These are phyloP conservation scores for Trematomus loennbergii DNA, from an alignment of 2,113 vertebrate species.

Conservation along the genomic window DNA sequence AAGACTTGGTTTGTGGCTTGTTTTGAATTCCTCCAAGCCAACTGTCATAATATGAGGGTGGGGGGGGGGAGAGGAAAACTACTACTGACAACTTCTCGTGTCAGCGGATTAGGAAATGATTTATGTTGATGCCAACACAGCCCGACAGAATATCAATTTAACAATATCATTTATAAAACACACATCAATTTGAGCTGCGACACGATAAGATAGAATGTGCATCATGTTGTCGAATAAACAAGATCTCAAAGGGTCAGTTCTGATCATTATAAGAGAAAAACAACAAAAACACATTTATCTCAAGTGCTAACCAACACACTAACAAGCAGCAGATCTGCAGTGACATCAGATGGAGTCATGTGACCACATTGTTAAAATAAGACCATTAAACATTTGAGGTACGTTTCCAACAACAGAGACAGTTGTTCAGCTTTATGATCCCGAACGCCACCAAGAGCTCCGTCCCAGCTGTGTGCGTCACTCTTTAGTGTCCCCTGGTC, in stretches of 20 bases:
- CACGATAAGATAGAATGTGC: not conserved
- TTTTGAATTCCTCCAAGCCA: slow-evolving; percentile 80
- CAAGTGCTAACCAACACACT: no score
- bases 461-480: no score
- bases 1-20: slow-evolving; percentile 65
- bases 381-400: no score
- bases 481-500: no score
- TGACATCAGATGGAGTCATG: no score
- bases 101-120: slow-evolving; percentile 14
- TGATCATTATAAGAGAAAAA: not conserved
- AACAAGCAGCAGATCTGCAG: not conserved
- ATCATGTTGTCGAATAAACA: not conserved
- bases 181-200: not conserved
- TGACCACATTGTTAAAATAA: no score
- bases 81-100: slow-evolving; percentile 18
- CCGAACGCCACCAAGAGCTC: no score
- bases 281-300: not conserved
- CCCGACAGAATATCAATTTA: not conserved
- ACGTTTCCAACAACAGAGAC: no score
- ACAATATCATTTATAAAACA: not conserved
- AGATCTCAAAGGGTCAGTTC: not conserved
- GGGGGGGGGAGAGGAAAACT: slow-evolving; percentile 42
- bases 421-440: no score
- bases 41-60: slow-evolving; percentile 70
- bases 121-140: slow-evolving; percentile 14